Evolutionary conservation across 1,140 invertebrate genomes (phyloP), one percentile per base, ranked within the genome.

Genomic region (Medauroidea extradentata): DNA sequence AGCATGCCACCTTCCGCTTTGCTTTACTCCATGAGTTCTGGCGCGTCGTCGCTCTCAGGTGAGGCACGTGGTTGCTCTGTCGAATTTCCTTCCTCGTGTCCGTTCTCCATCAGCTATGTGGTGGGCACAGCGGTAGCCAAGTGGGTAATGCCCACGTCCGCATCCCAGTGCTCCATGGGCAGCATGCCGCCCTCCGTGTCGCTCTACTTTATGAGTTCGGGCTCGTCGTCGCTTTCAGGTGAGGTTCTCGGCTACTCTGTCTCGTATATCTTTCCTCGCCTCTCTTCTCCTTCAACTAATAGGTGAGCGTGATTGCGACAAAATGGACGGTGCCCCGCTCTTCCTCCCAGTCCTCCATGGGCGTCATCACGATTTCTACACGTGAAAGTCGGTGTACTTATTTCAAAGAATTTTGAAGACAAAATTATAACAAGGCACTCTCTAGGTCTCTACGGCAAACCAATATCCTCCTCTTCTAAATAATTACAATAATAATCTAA

Each of bases 1-100:
- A 64, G 78, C 25, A 11, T 34, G 29, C 29, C 88, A 50, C 86
- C 87, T 61, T 93, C 90, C n/a, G 88, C 88, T 34, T 92, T 89
- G 41, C 85, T 89, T 34, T 92, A 92, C 69, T 92, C 90, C 8
- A 89, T 93, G 77, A 86, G 87, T 58, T 91, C 89, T 54, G 83
- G 84, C 34, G 83, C 86, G 14, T 85, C 83, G 57, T 84, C 81
- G 43, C 72, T 82, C 67, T 83, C 81, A 60, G 81, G 81, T 82
- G 59, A 43, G 42, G 29, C 29, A 34, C 5, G 29, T 34, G 11
- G 29, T 34, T 34, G 29, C 29, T 34, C 29, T 11, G 29, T 34
- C 29, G 5, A 4, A 4, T 11, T 34, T 11, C 29, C 29, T 34
- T 34, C 29, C 29, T 7, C 29, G 4, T 34, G 5, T 34, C 29